Conservation (phyloP, 2,113 vertebrate species). For the Clarias macrocephalus region DNA sequence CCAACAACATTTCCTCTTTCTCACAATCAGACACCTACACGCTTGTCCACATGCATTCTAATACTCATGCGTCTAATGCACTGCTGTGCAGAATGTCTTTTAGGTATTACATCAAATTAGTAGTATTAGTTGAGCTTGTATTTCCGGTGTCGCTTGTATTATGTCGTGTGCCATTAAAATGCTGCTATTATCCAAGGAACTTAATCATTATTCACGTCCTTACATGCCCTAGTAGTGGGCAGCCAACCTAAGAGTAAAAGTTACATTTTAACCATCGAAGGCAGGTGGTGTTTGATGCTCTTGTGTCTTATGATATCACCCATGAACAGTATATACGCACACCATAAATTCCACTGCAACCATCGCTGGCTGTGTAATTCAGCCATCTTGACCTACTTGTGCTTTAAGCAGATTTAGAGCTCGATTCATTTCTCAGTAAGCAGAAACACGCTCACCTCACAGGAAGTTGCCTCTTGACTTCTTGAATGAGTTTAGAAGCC, state of each 20-base stretch:
- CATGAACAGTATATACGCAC: not conserved
- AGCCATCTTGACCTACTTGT: slow-evolving; percentile 3
- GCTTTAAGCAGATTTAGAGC: not conserved
- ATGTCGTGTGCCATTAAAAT: not conserved
- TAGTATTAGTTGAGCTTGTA: not conserved
- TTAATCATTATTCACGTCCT: not conserved
- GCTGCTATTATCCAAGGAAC: not conserved
- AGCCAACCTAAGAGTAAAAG: not conserved
- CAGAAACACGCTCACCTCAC: not conserved
- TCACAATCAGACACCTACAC: not conserved
- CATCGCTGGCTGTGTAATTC: not conserved
- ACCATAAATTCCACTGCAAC: not conserved
- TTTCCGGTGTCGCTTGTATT: not conserved
- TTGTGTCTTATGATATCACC: not conserved
- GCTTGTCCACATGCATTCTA: not conserved
- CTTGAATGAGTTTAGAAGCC: slow-evolving; percentile 3
- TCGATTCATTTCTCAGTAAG: not conserved
- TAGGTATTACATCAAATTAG: not conserved
- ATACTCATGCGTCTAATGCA: not conserved
- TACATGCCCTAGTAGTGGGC: not conserved
- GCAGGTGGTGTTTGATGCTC: not conserved
- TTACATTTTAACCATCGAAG: not conserved
- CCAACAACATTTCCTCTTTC: not conserved
- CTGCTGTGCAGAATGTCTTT: slow-evolving; percentile 8
- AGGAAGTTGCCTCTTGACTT: slow-evolving; percentile 32